These are phyloP conservation scores for Brachionus rotundiformis DNA, from an alignment of 1,140 invertebrate species.

Conservation along the genomic window DNA sequence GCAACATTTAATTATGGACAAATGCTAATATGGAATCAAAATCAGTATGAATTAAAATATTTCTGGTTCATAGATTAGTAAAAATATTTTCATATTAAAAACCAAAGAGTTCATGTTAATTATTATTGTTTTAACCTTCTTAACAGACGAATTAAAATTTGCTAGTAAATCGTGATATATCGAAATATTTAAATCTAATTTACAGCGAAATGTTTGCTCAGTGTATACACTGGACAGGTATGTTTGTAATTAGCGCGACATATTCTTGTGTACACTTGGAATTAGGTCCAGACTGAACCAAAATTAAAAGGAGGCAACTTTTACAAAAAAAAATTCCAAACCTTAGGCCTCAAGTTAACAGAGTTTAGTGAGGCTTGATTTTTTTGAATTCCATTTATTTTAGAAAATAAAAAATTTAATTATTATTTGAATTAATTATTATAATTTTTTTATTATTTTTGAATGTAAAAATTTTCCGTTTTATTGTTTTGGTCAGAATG, in stretches of 20 bases:
- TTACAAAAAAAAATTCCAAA: background rate
- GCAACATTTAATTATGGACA: background rate
- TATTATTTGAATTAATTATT: conserved; percentile 11
- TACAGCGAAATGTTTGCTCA: background rate
- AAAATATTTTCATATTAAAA: background rate
- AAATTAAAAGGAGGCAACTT: no score
- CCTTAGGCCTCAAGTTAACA: background rate
- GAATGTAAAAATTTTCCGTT: background rate
- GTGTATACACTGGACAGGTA: background rate
- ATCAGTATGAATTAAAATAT: background rate
- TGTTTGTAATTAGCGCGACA: background rate
- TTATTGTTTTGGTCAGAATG: background rate
- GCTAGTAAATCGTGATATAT: conserved; percentile 22
- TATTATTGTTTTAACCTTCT: conserved; percentile 46
- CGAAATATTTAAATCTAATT: background rate
- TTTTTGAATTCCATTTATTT: background rate
- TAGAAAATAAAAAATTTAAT: background rate
- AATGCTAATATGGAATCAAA: background rate
- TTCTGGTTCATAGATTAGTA: conserved; percentile 7
- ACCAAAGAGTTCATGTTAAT: conserved; percentile 20
- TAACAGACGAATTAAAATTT: background rate
- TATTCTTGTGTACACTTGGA: background rate
- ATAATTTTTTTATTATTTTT: background rate
- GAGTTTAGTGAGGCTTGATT: background rate
- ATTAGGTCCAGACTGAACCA: background rate